Percentiles rank a stretch among this genome's conserved stretches.
These are phyloP conservation scores for Agonopterix alstromeriana DNA, from an alignment of 2,888 invertebrate species.

Conservation along the genomic window DNA sequence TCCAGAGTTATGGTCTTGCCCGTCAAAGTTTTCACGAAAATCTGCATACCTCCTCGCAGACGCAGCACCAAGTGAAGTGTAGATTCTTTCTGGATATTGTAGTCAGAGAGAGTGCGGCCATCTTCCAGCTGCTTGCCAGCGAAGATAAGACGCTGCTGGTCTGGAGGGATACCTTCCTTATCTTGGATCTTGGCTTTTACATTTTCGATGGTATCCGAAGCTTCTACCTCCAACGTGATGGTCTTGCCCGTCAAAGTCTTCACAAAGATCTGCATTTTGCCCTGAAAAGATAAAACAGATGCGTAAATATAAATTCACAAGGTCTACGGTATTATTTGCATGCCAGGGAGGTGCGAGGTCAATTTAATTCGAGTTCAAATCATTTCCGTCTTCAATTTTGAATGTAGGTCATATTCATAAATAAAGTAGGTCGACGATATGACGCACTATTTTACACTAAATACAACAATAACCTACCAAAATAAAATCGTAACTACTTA, in stretches of 20 bases:
- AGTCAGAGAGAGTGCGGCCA: slow-evolving; percentile 14
- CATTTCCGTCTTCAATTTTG: too few species aligned
- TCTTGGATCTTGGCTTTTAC: slow-evolving; percentile 16
- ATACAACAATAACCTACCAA: too few species aligned
- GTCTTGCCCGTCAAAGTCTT: slow-evolving; percentile 13
- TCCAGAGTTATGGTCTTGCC: slow-evolving; percentile 18
- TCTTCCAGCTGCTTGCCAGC: slow-evolving; percentile 16
- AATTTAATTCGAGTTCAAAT: too few species aligned
- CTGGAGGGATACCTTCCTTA: slow-evolving; percentile 15
- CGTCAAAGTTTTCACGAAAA: slow-evolving; percentile 17
- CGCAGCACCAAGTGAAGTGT: slow-evolving; percentile 14
- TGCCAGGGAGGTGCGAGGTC: too few species aligned
- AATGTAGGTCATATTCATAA: too few species aligned
- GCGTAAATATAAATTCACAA: neutral
- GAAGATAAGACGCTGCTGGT: slow-evolving; percentile 16
- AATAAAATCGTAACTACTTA: too few species aligned
- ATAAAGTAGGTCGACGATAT: neutral
- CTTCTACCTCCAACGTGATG: slow-evolving; percentile 10
- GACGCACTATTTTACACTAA: too few species aligned
- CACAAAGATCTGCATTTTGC: slow-evolving; percentile 37
- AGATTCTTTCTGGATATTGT: slow-evolving; percentile 16
- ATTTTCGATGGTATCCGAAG: slow-evolving; percentile 15
- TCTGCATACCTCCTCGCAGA: slow-evolving; percentile 15
- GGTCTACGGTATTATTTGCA: too few species aligned
- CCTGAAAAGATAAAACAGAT: slow-evolving; percentile 20